A percentile compares a stretch with the other conserved stretches of the same genome.
Evolutionary conservation across 2,113 vertebrate species (phyloP).

Genomic region (Phaethornis superciliosus): DNA sequence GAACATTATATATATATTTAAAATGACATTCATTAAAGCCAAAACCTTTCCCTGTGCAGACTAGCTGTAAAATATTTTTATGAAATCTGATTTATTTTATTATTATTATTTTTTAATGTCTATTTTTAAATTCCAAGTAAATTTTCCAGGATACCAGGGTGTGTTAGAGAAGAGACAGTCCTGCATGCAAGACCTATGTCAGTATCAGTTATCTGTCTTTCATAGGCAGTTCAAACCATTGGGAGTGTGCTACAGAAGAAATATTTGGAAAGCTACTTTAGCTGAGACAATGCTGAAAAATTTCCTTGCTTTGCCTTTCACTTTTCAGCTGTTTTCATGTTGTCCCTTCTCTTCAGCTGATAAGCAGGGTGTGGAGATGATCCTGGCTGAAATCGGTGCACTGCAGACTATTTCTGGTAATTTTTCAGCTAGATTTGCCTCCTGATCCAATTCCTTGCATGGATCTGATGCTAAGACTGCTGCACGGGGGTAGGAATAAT

Average conservation of each 20-base stretch:
- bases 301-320: background rate
- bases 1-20: background rate
- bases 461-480: background rate
- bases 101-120: background rate
- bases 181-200: background rate
- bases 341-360: background rate
- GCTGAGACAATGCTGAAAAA: background rate
- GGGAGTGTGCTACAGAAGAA: background rate
- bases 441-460: background rate
- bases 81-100: background rate
- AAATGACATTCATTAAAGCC: background rate
- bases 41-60: background rate
- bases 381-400: background rate
- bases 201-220: background rate
- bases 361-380: background rate
- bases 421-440: slow-evolving; percentile 6
- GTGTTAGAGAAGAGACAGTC: background rate
- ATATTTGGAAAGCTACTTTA: background rate
- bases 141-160: background rate
- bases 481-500: background rate
- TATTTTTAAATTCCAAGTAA: background rate
- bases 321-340: background rate
- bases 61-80: background rate
- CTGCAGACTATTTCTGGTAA: background rate
- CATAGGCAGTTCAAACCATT: background rate